Evolutionary conservation across 1,140 invertebrate genomes (phyloP), one percentile per base, ranked within the genome.

Genomic region (Panagrolaimus sp.): DNA sequence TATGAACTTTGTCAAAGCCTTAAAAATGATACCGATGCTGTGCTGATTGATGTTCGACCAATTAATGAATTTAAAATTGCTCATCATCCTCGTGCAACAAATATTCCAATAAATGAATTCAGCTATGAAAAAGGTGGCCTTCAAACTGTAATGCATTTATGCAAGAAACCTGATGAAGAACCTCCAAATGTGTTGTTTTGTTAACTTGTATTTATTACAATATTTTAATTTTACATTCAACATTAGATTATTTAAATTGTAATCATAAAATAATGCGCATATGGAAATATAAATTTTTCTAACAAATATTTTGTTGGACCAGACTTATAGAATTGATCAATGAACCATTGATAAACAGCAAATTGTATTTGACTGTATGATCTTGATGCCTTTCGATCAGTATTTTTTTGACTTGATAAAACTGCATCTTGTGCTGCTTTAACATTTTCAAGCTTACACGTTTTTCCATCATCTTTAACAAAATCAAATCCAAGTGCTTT

Each of bases 121-220:
- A 77, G 83, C 67, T 65, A 89, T 16, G 78, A 89, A 4, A 70
- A 77, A 0, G 66, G 74, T 4, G 75, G 85, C 9, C 86, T 90
- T 44, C 85, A 90, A 70, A 85, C 91, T 61, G 84, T 84, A 44
- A 57, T 68, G 38, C 65, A 83, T 69, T 86, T 88, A 68, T 91
- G 89, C 74, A 20, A 13, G 9, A 57, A 57, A 9, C 2, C 14
- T 16, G 20, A 57, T 20, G 51, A 57, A 25, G 27, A 20, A 73
- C 84, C 11, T 67, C 84, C 20, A 20, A 70, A 87, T 8, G 27
- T 20, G 13, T 16, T 25, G 11, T n/a, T n/a, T n/a, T n/a, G n/a
- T 23, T 0, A 66, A 9, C 66, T 74, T n/a, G 1, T 90, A 14
- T 78, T 92, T n/a, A 85, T 92, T 14, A 91, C 31, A 38, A 16